Percentiles rank a stretch among this genome's conserved stretches.
Evolutionary conservation across 1,140 invertebrate species (phyloP).

Genomic region (Heliothis subflexa): DNA sequence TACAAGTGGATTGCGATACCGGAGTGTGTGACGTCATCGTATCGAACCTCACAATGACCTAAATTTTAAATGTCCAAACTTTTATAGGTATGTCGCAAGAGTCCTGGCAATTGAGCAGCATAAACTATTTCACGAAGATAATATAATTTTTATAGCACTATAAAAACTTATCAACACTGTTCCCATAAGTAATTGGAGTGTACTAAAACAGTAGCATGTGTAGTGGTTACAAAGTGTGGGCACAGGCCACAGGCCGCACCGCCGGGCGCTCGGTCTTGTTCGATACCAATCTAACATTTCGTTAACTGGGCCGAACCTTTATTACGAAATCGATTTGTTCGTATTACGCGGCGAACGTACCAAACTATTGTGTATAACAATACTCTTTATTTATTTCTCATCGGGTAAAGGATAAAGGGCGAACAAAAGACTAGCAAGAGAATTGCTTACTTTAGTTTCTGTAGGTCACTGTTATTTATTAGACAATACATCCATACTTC

Average conservation of each 20-base stretch:
- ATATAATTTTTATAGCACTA: too few species aligned
- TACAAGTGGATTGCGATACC: background rate
- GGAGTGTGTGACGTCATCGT: background rate
- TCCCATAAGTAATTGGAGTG: too few species aligned
- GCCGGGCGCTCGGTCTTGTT: background rate
- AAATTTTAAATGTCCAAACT: too few species aligned
- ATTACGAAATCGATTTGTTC: conserved; percentile 18
- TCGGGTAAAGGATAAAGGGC: conserved; percentile 1
- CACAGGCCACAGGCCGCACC: background rate
- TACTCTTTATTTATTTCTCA: background rate
- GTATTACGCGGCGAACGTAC: background rate
- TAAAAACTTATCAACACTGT: too few species aligned
- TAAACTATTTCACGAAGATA: too few species aligned
- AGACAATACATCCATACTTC: too few species aligned
- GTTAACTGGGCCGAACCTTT: background rate
- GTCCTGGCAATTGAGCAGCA: too few species aligned
- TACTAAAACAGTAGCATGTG: background rate
- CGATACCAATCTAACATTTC: conserved; percentile 5
- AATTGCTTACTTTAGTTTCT: background rate
- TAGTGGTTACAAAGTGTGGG: background rate
- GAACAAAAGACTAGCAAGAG: background rate
- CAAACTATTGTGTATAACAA: background rate
- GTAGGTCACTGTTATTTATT: background rate
- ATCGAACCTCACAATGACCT: background rate
- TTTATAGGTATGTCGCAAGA: too few species aligned